Conservation (phyloP, 1,140 invertebrate species). For the Euschistus heros region DNA sequence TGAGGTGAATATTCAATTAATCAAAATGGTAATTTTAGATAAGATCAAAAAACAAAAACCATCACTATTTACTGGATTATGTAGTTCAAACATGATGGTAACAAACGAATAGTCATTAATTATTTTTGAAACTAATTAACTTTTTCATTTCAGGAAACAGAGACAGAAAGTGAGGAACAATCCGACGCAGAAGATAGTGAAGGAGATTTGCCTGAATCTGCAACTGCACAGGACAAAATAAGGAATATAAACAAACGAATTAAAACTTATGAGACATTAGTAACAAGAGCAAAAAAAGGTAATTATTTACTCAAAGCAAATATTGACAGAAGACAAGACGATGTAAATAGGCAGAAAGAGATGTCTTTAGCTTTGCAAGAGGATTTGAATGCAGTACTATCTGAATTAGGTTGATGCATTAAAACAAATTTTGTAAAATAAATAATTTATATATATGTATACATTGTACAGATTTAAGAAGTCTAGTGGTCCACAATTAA, state of each 20-base stretch:
- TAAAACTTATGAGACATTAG: conserved; percentile 52
- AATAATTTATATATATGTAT: too few relatives aligned
- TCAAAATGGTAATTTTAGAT: not conserved
- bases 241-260: conserved; percentile 44
- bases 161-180: conserved; percentile 41
- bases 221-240: conserved; percentile 50
- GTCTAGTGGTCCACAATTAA: too few relatives aligned
- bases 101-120: too few relatives aligned
- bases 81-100: too few relatives aligned
- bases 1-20: conserved; percentile 36
- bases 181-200: conserved; percentile 41
- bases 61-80: too few relatives aligned
- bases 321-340: conserved; percentile 72
- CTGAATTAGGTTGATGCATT: conserved; percentile 49
- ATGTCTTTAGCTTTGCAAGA: conserved; percentile 61
- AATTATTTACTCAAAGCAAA: conserved; percentile 76
- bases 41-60: too few relatives aligned
- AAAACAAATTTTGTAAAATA: not conserved
- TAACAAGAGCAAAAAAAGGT: conserved; percentile 70
- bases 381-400: conserved; percentile 68
- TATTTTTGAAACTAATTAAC: too few relatives aligned
- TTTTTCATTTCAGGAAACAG: conserved; percentile 36
- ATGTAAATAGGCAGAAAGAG: conserved; percentile 67
- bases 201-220: conserved; percentile 49
- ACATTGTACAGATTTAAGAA: too few relatives aligned